phyloP scores from a whole-genome alignment of 2,888 invertebrate species.

The Amphimallon solstitiale region DNA sequence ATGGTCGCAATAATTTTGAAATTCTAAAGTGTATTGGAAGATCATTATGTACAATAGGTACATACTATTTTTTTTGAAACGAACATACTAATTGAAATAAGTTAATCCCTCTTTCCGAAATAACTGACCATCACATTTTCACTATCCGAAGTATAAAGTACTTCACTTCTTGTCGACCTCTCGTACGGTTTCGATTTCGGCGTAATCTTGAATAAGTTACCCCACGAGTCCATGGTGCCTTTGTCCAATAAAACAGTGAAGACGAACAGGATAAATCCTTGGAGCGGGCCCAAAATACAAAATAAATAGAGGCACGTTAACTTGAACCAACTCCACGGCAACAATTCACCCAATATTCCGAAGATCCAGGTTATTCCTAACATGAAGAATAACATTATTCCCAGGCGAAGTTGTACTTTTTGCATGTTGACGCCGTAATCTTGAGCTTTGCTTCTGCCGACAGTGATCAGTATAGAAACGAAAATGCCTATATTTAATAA shows the following conservation, averaged over 20 bases:
- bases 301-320: constrained; percentile 14
- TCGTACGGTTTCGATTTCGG: background rate
- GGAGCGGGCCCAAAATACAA: constrained; percentile 21
- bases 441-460: constrained; percentile 23
- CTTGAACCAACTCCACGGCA: constrained; percentile 23
- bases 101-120: background rate
- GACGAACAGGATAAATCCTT: constrained; percentile 28
- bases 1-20: too few relatives aligned
- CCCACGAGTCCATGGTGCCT: constrained; percentile 18
- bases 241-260: constrained; percentile 15
- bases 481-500: constrained; percentile 28
- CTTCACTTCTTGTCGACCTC: constrained; percentile 13
- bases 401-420: constrained; percentile 9
- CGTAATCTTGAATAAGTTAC: background rate
- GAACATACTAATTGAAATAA: background rate
- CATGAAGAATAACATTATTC: constrained; percentile 27
- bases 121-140: constrained; percentile 1
- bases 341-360: constrained; percentile 17
- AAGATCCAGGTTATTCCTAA: constrained; percentile 35
- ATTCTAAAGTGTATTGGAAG: too few relatives aligned
- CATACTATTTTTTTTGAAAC: background rate
- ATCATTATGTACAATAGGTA: too few relatives aligned
- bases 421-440: constrained; percentile 19
- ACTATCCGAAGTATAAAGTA: background rate
- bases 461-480: constrained; percentile 14